A percentile compares a stretch with the other conserved stretches of the same genome.
phyloP scores from a whole-genome alignment of 1,140 invertebrate genomes.

The Drosophila parvula region DNA sequence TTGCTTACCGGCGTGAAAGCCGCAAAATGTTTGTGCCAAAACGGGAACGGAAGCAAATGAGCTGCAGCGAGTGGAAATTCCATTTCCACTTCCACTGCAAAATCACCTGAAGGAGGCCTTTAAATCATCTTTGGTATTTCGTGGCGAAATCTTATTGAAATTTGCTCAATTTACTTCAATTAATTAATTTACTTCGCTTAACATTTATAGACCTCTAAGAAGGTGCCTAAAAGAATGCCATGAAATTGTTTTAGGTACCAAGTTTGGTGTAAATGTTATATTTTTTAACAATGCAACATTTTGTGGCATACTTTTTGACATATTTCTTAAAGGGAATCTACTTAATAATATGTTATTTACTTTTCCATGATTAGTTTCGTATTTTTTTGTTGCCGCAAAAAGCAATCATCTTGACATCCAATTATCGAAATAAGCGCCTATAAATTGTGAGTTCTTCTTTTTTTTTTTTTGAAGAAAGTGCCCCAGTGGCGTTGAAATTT shows the following conservation, averaged over 20 bases:
- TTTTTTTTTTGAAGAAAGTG: background rate
- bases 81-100: background rate
- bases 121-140: background rate
- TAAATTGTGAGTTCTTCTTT: slow-evolving; percentile 21
- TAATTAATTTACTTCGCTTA: background rate
- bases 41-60: slow-evolving; percentile 4
- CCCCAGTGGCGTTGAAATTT: slow-evolving; percentile 25
- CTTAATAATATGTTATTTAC: no score
- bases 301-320: no score
- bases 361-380: no score
- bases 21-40: slow-evolving; percentile 28
- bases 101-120: background rate
- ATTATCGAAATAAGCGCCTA: slow-evolving; percentile 32
- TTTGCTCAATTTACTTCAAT: background rate
- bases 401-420: slow-evolving; percentile 1
- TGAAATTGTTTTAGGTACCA: no score
- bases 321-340: no score
- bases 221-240: no score
- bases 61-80: background rate
- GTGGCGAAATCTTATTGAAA: background rate
- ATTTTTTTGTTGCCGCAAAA: no score
- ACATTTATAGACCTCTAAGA: no score
- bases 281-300: no score
- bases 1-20: slow-evolving; percentile 21
- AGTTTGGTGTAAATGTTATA: no score